Evolutionary conservation across 2,888 invertebrate genomes (phyloP).

Genomic region (Trichopria drosophilae): DNA sequence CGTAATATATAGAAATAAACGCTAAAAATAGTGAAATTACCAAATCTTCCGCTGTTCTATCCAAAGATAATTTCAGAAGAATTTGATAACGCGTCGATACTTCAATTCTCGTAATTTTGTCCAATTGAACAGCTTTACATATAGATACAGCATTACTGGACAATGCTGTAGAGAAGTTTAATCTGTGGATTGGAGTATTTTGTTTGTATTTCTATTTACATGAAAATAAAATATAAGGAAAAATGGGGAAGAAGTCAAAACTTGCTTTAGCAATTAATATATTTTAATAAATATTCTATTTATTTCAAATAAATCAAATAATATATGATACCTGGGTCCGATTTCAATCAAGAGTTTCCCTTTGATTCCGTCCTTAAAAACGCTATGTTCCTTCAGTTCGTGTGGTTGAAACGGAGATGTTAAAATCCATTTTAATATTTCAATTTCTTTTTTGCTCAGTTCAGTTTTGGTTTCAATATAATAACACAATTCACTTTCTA

Average conservation of each 20-base stretch:
- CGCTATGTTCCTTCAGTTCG: slow-evolving; percentile 63
- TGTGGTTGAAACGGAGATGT: slow-evolving; percentile 70
- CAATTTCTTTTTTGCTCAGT: slow-evolving; percentile 65
- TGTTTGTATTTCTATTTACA: too few relatives aligned
- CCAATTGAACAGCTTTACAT: slow-evolving; percentile 80
- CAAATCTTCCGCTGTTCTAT: slow-evolving; percentile 49
- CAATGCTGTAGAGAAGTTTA: slow-evolving; percentile 93
- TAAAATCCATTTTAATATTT: slow-evolving; percentile 77
- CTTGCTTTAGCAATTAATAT: too few relatives aligned
- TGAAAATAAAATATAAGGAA: too few relatives aligned
- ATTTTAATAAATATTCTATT: too few relatives aligned
- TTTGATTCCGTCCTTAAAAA: slow-evolving; percentile 55
- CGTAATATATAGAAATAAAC: slow-evolving; percentile 7
- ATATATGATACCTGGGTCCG: slow-evolving; percentile 88
- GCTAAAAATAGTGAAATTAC: slow-evolving; percentile 34
- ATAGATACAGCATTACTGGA: slow-evolving; percentile 96
- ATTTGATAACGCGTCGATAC: slow-evolving; percentile 72
- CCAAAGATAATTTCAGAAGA: slow-evolving; percentile 39
- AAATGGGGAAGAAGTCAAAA: too few relatives aligned
- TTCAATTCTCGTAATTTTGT: slow-evolving; percentile 79
- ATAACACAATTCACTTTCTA: slow-evolving; percentile 79
- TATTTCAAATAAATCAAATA: too few relatives aligned
- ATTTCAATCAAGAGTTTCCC: slow-evolving; percentile 74
- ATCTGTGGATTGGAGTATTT: slow-evolving; percentile 59
- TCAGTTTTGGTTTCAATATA: slow-evolving; percentile 66